phyloP scores from a whole-genome alignment of 2,113 vertebrate species.

The Ptilorrhoa leucosticta region DNA sequence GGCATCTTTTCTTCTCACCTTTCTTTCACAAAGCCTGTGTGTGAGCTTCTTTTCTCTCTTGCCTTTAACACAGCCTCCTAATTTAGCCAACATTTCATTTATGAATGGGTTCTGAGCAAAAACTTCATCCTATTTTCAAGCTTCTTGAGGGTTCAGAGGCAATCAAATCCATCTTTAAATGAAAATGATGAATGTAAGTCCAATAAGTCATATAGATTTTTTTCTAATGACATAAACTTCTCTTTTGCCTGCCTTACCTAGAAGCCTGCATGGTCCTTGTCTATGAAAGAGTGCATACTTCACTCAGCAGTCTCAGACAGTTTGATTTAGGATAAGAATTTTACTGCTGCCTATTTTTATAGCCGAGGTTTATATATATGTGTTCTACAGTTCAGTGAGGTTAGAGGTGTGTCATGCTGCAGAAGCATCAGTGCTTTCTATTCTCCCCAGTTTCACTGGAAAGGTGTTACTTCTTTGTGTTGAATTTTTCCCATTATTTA shows the following conservation, averaged over 20 bases:
- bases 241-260: neutral
- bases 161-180: constrained; percentile 10
- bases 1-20: neutral
- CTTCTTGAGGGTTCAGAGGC: neutral
- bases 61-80: neutral
- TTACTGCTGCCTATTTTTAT: constrained; percentile 2
- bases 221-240: neutral
- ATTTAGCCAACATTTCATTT: neutral
- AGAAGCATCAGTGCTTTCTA: neutral
- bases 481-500: neutral
- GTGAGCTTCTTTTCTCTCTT: neutral
- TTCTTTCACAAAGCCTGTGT: neutral
- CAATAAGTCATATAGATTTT: neutral
- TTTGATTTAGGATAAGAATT: constrained; percentile 13
- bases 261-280: neutral
- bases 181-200: neutral
- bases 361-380: neutral
- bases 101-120: neutral
- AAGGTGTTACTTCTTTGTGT: neutral
- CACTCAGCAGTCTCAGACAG: neutral
- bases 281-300: neutral
- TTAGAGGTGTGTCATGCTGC: neutral
- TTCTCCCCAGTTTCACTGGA: neutral
- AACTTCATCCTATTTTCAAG: neutral
- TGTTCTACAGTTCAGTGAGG: neutral